These are phyloP conservation scores for Platalea minor DNA, from an alignment of 2,797 vertebrate genomes.

Conservation along the genomic window DNA sequence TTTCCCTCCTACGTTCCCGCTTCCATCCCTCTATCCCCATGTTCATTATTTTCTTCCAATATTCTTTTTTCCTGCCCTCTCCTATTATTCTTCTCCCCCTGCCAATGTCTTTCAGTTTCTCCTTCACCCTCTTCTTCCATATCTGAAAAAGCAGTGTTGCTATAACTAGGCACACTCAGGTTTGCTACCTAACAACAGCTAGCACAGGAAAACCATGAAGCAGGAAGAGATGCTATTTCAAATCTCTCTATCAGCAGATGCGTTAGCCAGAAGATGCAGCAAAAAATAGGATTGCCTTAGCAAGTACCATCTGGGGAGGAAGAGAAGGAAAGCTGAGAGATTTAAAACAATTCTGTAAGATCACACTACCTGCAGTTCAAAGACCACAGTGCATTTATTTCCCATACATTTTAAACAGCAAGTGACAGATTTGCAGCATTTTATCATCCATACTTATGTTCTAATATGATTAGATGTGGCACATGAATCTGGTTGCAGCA, in stretches of 20 bases:
- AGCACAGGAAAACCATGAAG: neutral
- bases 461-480: neutral
- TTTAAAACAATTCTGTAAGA: neutral
- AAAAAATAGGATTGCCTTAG: constrained; percentile 35
- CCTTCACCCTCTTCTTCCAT: neutral
- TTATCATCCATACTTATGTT: neutral
- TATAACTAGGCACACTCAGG: neutral
- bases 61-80: neutral
- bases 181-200: neutral
- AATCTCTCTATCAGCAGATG: neutral
- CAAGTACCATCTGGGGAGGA: neutral
- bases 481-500: neutral
- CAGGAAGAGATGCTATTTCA: neutral
- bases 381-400: neutral
- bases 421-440: neutral
- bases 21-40: neutral
- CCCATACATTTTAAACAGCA: neutral
- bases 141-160: neutral
- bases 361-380: neutral
- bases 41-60: neutral
- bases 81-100: neutral
- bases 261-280: neutral
- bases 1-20: neutral
- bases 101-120: neutral
- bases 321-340: neutral